A percentile compares a stretch with the other conserved stretches of the same genome.
Evolutionary conservation across 2,888 invertebrate species (phyloP).

Genomic region (Ethmia dodecea): DNA sequence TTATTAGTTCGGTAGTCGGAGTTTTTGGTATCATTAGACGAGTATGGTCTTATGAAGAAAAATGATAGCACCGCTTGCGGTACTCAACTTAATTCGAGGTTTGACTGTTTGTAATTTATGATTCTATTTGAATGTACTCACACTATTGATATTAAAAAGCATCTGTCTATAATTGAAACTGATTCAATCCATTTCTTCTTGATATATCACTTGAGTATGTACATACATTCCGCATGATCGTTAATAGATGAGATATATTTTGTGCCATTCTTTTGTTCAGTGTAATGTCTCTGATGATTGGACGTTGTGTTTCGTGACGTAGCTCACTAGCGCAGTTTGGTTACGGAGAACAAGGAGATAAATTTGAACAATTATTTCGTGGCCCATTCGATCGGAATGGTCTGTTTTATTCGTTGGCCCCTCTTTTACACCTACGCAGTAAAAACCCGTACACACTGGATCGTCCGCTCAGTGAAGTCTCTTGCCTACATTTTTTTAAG

Average conservation of each 20-base stretch:
- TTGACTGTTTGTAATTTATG: slow-evolving; percentile 63
- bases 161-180: slow-evolving; percentile 39
- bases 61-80: slow-evolving; percentile 59
- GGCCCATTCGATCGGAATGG: slow-evolving; percentile 39
- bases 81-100: slow-evolving; percentile 70
- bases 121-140: slow-evolving; percentile 40
- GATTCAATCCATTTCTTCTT: slow-evolving; percentile 41
- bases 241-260: neutral
- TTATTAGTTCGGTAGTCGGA: slow-evolving; percentile 76
- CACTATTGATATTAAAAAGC: slow-evolving; percentile 42
- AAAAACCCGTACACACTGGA: slow-evolving; percentile 29
- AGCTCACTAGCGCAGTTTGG: slow-evolving; percentile 15
- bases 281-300: neutral
- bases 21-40: slow-evolving; percentile 72
- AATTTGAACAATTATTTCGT: slow-evolving; percentile 51
- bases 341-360: slow-evolving; percentile 44
- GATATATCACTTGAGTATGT: slow-evolving; percentile 20
- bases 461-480: slow-evolving; percentile 9
- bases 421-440: slow-evolving; percentile 51
- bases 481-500: neutral
- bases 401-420: slow-evolving; percentile 41
- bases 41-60: slow-evolving; percentile 71
- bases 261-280: neutral
- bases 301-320: neutral
- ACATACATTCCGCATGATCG: no score